These are phyloP conservation scores for Galago senegalensis DNA, from an alignment of 2,797 vertebrate species.

Conservation along the genomic window DNA sequence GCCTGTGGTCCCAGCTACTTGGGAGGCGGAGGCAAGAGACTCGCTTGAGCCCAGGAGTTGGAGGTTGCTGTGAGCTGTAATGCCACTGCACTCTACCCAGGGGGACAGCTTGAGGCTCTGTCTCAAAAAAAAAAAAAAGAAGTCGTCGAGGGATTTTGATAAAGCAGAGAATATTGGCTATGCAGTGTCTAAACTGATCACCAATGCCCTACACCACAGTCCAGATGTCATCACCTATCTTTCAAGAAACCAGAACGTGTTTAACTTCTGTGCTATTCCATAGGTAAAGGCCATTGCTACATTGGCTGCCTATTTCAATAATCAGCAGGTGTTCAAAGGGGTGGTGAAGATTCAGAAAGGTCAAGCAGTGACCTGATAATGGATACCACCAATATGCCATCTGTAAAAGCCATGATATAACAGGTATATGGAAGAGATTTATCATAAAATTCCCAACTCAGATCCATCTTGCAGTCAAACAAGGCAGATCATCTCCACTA, in stretches of 20 bases:
- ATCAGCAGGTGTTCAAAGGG: constrained; percentile 96
- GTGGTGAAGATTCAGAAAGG: constrained; percentile 99
- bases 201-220: constrained; percentile 94
- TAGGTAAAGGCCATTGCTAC: constrained; percentile 99
- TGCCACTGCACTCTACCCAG: too few relatives aligned
- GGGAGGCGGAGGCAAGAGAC: too few relatives aligned
- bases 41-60: too few relatives aligned
- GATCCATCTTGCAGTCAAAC: constrained; percentile 94
- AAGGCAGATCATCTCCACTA: constrained; percentile 90
- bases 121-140: too few relatives aligned
- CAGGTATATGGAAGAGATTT: constrained; percentile 96
- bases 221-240: constrained; percentile 96
- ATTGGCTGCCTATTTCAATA: constrained; percentile 97
- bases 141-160: constrained; percentile 92
- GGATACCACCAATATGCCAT: constrained; percentile 96
- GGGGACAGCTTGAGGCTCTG: too few relatives aligned
- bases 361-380: constrained; percentile 98
- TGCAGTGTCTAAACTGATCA: constrained; percentile 96
- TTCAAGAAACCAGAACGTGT: constrained; percentile 97
- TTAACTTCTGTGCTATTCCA: constrained; percentile 99
- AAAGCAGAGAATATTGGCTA: constrained; percentile 93
- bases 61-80: too few relatives aligned
- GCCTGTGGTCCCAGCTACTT: too few relatives aligned
- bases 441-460: constrained; percentile 94
- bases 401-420: constrained; percentile 95